Evolutionary conservation across 35 echinoderm and acorn worm species (phyloP).

Genomic region (Ptychodera flava): DNA sequence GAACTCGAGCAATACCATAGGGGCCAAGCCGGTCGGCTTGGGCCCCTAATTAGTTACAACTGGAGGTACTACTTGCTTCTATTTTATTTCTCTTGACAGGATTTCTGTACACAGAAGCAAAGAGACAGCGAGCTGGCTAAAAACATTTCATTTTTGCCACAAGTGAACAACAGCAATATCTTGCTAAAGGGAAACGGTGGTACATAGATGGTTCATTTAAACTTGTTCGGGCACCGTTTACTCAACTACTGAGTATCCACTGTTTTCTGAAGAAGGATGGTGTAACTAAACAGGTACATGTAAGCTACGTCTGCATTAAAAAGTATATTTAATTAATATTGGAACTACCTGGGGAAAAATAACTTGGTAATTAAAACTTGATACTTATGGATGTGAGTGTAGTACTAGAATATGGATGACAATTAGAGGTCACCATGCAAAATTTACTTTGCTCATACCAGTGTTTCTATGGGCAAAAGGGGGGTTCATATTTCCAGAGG

Average conservation of each 20-base stretch:
- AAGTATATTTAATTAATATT: background rate
- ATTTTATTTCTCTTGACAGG: background rate
- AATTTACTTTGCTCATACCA: too few species aligned
- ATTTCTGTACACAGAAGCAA: background rate
- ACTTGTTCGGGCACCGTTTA: conserved; percentile 18
- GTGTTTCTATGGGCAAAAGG: too few species aligned
- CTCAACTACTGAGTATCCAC: conserved; percentile 38
- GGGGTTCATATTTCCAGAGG: too few species aligned
- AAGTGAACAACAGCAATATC: background rate
- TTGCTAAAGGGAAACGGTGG: conserved; percentile 8
- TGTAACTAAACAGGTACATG: conserved; percentile 15
- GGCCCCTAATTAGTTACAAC: background rate
- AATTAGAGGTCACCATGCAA: too few species aligned
- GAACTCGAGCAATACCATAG: background rate
- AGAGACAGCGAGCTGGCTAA: background rate
- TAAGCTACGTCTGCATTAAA: background rate
- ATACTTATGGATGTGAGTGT: too few species aligned
- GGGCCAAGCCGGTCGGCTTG: too few species aligned
- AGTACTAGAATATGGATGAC: too few species aligned
- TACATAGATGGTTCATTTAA: conserved; percentile 45
- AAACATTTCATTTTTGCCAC: conserved; percentile 21
- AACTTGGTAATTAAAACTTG: too few species aligned
- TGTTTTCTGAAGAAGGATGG: conserved; percentile 10
- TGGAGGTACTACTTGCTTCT: background rate
- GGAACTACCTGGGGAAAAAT: too few species aligned